Conservation (phyloP, 2,888 invertebrate species). For the Electrophaes corylata region DNA sequence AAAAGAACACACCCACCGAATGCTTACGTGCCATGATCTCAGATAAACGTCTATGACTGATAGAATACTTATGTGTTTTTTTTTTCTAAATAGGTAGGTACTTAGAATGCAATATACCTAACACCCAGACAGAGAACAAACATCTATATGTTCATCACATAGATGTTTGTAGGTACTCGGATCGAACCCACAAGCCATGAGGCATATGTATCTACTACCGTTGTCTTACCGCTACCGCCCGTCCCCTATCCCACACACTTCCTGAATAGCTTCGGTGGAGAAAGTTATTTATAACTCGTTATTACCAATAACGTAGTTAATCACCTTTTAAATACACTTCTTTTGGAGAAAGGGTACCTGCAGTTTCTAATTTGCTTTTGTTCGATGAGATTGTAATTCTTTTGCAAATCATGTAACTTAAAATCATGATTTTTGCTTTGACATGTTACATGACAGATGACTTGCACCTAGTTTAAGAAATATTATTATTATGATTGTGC, state of each 20-base stretch:
- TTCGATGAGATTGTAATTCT: constrained; percentile 16
- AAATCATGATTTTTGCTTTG: neutral
- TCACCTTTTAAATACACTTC: constrained; percentile 30
- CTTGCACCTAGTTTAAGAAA: neutral
- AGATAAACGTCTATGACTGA: too few species aligned
- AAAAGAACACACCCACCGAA: too few species aligned
- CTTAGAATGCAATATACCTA: too few species aligned
- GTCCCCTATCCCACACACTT: constrained; percentile 3
- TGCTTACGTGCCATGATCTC: too few species aligned
- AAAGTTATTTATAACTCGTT: constrained; percentile 30
- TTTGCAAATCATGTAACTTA: constrained; percentile 17
- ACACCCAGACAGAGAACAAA: too few species aligned
- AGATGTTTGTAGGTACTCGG: too few species aligned
- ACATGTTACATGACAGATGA: neutral
- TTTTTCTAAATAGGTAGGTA: too few species aligned
- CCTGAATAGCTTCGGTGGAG: constrained; percentile 19
- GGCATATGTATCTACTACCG: too few species aligned
- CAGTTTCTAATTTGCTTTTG: constrained; percentile 25
- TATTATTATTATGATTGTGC: too few species aligned
- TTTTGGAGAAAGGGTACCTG: constrained; percentile 24
- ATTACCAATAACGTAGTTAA: constrained; percentile 27
- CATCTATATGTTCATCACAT: too few species aligned
- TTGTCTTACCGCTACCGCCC: constrained; percentile 17
- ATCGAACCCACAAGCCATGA: too few species aligned
- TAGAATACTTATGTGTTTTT: too few species aligned